Conservation (phyloP, 2,113 vertebrate genomes). For the Pluvialis apricaria region DNA sequence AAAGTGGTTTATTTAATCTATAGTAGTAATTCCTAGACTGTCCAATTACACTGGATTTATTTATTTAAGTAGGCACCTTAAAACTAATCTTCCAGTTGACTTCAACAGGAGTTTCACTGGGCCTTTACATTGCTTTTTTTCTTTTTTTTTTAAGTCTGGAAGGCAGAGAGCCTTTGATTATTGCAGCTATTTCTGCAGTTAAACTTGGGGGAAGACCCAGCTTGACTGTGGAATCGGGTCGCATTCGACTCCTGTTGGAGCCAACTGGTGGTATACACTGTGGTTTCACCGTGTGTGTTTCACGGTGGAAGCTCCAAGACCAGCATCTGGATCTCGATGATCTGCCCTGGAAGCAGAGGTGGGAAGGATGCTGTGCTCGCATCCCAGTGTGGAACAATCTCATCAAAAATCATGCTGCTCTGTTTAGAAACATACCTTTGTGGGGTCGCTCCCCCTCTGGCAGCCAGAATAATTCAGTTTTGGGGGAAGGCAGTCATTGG, state of each 20-base stretch:
- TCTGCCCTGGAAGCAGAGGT: neutral
- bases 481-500: neutral
- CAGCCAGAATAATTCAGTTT: neutral
- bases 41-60: neutral
- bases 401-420: neutral
- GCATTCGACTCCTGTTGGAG: neutral
- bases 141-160: neutral
- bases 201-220: fast-evolving
- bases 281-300: neutral
- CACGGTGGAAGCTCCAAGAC: neutral
- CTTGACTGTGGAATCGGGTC: neutral
- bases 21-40: neutral
- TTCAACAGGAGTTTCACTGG: neutral
- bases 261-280: neutral
- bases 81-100: neutral
- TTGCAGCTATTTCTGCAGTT: neutral
- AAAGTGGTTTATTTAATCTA: neutral
- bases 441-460: neutral
- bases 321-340: fast-evolving
- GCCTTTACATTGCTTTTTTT: neutral
- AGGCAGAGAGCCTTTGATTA: neutral
- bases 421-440: neutral
- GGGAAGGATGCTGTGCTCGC: fast-evolving
- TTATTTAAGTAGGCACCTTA: constrained; percentile 11
- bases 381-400: fast-evolving